Conservation (phyloP, 2,888 invertebrate genomes). For the Spilarctia lutea region DNA sequence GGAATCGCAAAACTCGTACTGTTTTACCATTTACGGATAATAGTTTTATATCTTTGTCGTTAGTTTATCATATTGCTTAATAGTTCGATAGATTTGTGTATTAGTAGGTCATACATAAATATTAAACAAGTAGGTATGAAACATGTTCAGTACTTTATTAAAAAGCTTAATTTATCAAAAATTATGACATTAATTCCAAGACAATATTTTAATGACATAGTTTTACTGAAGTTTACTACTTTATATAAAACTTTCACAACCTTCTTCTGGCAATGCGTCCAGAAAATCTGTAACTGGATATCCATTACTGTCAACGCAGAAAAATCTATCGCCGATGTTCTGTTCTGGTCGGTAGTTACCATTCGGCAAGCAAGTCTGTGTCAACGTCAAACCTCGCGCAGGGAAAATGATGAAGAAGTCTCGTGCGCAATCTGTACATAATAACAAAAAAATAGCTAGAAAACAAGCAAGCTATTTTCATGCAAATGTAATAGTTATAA, state of each 20-base stretch:
- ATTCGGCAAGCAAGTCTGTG: slow-evolving; percentile 81
- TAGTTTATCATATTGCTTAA: not conserved
- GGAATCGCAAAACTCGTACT: not conserved
- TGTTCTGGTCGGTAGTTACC: slow-evolving; percentile 88
- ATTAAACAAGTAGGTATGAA: not conserved
- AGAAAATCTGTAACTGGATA: slow-evolving; percentile 67
- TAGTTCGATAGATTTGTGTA: not conserved
- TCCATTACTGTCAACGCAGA: slow-evolving; percentile 88
- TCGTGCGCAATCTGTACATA: slow-evolving; percentile 87
- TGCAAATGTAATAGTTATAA: not conserved
- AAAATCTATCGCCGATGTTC: slow-evolving; percentile 79
- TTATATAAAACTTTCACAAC: slow-evolving; percentile 55
- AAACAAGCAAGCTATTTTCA: slow-evolving; percentile 14
- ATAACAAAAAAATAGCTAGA: slow-evolving; percentile 15
- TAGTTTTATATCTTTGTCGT: not conserved
- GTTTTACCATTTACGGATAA: not conserved
- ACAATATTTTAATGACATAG: not conserved
- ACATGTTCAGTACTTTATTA: not conserved
- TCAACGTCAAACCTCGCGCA: slow-evolving; percentile 77
- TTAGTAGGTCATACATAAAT: not conserved
- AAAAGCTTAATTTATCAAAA: not conserved
- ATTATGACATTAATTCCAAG: not conserved
- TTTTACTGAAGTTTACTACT: not conserved
- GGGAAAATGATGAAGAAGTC: slow-evolving; percentile 84
- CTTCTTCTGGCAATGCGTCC: slow-evolving; percentile 58